Base-by-base conservation (phyloP, 2,113 vertebrate genomes). In the Sylvia atricapilla region DNA sequence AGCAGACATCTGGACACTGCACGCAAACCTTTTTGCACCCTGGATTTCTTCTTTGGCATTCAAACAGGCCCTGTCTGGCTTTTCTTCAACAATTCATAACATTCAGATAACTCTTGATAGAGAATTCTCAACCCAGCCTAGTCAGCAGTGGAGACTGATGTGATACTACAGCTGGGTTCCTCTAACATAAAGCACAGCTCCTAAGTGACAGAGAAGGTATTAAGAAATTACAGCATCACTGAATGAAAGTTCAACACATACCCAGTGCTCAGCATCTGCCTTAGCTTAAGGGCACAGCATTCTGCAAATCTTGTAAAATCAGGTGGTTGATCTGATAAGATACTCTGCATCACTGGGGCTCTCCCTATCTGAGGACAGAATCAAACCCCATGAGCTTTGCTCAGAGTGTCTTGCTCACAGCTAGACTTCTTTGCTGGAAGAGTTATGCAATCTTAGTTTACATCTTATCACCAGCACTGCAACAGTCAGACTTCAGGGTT, bases 301-400 rank as follows among this genome's bases (percentile, higher is more conserved):
- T 89, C 91, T 94, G 86, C 78, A 88, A 69, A 92, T 94, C 94
- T 95, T 97, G 97, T 97, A 91, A 96, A 94, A 97, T 97, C 96
- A 95, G 94, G 66, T 84, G 84, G 60, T 67, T 97, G 87, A 97
- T 96, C 89, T 93, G 58, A 90, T 87, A 88, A 97, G 91, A 88
- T n/a, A 75, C 86, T 86, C 70, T 3, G 14, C 86, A 47, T 83
- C 10, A 50, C 89, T 63, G 82, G 46, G 83, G 72, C 83, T 76
- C 76, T 81, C 52, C 84, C 94, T 95, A 93, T 96, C 96, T 94
- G 81, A 76, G 94, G 92, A 77, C 63, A 89, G 68, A 77, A 94
- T 97, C 96, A 92, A 96, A 73, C 87, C 85, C 94, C 21, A 13
- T 18, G 67, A 84, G 83, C n/a, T 91, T 59, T 52, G 70, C 82